Percentiles rank a stretch among this genome's conserved stretches.
Conservation (phyloP, 2,797 vertebrate species). For the Aphelocoma californica region DNA sequence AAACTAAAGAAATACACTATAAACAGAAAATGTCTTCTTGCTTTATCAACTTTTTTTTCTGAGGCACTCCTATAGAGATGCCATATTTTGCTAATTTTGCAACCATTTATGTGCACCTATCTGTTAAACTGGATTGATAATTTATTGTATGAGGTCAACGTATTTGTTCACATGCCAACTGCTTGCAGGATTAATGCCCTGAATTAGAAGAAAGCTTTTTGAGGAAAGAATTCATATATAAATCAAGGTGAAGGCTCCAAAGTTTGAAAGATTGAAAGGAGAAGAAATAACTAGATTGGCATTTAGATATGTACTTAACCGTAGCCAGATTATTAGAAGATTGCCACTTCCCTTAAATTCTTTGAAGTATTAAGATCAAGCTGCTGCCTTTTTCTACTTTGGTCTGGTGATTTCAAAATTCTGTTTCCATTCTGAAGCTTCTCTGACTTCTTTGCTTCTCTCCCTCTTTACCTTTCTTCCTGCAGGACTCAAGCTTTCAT, state of each 20-base stretch:
- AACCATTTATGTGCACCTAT: neutral
- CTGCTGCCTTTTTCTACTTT: neutral
- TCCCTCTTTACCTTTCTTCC: neutral
- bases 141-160: neutral
- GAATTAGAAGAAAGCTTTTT: neutral
- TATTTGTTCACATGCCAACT: neutral
- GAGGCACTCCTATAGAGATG: neutral
- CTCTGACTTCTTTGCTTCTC: neutral
- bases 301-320: neutral
- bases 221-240: neutral
- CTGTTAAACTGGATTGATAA: neutral
- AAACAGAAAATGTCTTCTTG: neutral
- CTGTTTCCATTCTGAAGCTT: neutral
- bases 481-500: neutral
- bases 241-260: neutral
- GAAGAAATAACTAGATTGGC: neutral
- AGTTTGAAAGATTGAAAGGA: neutral
- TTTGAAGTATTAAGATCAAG: neutral
- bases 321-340: neutral
- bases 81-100: neutral
- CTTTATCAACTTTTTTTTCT: neutral
- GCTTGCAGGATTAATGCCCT: neutral
- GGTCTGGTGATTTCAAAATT: neutral
- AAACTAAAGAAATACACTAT: neutral
- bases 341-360: neutral